phyloP scores from a whole-genome alignment of 2,888 invertebrate genomes.

The Drosophila kuntzei region DNA sequence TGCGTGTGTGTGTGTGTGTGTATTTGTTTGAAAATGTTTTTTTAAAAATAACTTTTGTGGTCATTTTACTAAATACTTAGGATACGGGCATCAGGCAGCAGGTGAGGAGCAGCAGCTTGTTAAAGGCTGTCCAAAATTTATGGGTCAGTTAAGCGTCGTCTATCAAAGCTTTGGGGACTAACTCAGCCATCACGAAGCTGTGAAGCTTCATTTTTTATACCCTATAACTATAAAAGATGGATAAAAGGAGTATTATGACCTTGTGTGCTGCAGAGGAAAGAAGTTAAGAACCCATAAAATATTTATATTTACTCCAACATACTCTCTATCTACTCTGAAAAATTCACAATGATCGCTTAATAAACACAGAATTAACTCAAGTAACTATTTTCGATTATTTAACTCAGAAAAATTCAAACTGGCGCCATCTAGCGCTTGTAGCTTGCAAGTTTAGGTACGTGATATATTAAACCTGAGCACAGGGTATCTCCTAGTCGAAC shows the following conservation, averaged over 20 bases:
- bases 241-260: neutral
- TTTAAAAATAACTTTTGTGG: slow-evolving; percentile 74
- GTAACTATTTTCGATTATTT: neutral
- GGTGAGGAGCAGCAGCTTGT: slow-evolving; percentile 41
- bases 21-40: slow-evolving; percentile 65
- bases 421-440: neutral
- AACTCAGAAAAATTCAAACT: neutral
- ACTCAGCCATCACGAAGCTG: slow-evolving; percentile 36
- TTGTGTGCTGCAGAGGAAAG: neutral
- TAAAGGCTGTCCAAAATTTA: slow-evolving; percentile 57
- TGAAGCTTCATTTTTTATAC: slow-evolving; percentile 34
- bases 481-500: neutral
- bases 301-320: neutral
- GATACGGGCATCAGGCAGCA: slow-evolving; percentile 7
- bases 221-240: neutral
- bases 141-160: slow-evolving; percentile 59
- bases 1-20: slow-evolving; percentile 30
- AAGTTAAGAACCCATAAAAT: neutral
- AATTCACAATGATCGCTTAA: neutral
- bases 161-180: slow-evolving; percentile 32
- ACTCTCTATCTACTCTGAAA: neutral
- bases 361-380: neutral
- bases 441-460: too few species aligned
- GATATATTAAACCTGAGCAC: neutral
- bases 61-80: slow-evolving; percentile 74